Evolutionary conservation across 2,888 invertebrate species (phyloP), one percentile per base, ranked within the genome.

Genomic region (Papilio protenor): DNA sequence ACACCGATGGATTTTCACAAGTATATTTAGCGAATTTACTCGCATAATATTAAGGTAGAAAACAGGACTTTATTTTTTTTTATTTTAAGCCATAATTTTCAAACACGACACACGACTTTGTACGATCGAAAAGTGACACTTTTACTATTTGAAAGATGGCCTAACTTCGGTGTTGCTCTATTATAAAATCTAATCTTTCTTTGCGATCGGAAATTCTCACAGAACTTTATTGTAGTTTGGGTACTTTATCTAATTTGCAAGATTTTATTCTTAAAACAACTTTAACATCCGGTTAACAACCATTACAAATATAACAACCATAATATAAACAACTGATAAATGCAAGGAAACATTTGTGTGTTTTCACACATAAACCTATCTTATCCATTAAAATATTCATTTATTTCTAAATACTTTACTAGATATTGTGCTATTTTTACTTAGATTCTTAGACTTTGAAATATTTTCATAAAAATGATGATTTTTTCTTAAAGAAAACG

Each of bases 81-180:
- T 64, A 33, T n/a, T 69, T 81, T 89, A 87, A 85, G 87, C 90
- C 92, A 92, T 93, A 90, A 89, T 83, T 87, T 86, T 88, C 27
- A 72, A 59, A 88, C 89, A 87, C 90, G 86, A 88, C 86, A 88
- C 89, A 90, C 90, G 85, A 88, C 89, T 87, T 85, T 85, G 80
- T 82, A 86, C 89, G 88, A 88, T 88, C 88, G 88, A 87, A 89
- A 88, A 86, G 82, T 89, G 89, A 87, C 89, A 89, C 84, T 85
- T 86, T 85, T 86, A 76, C 78, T 74, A 79, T 83, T 85, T 87
- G 84, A 77, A 80, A 79, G 81, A 83, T 83, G 79, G 84, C 80
- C 77, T 76, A 47, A 57, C 74, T 27, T 59, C 21, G 75, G 80
- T 82, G 82, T 83, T 85, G 81, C 84, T 40, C 40, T 76, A 79